phyloP scores from a whole-genome alignment of 2,113 vertebrate species.

The Hepsetus odoe region DNA sequence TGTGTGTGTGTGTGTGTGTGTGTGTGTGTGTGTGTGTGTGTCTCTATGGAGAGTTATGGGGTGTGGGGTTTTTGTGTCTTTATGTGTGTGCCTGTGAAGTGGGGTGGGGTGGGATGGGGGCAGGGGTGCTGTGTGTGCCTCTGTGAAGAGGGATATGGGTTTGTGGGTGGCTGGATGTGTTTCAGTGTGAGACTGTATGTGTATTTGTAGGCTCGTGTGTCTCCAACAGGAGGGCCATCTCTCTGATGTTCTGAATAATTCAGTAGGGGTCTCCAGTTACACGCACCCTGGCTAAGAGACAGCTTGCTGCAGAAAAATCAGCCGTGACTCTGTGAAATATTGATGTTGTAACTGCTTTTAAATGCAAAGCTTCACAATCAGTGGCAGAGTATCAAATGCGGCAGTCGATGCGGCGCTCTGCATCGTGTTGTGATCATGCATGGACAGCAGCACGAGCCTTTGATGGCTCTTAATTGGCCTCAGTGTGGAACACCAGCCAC shows the following conservation, averaged over 20 bases:
- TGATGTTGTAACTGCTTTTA: slow-evolving; percentile 64
- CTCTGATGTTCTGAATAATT: slow-evolving; percentile 64
- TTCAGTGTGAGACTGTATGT: slow-evolving; percentile 7
- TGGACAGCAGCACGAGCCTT: slow-evolving; percentile 38
- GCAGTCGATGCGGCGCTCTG: slow-evolving; percentile 17
- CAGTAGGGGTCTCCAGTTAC: slow-evolving; percentile 70
- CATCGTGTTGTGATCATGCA: slow-evolving; percentile 46
- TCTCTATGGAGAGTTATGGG: too few species aligned
- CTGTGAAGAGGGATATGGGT: not conserved
- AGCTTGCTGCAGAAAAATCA: slow-evolving; percentile 66
- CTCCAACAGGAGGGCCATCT: slow-evolving; percentile 28
- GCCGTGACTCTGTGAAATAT: slow-evolving; percentile 66
- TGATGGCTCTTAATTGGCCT: slow-evolving; percentile 48
- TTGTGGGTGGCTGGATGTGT: not conserved
- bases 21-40: too few species aligned
- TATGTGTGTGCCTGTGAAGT: too few species aligned
- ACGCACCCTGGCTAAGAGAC: slow-evolving; percentile 58
- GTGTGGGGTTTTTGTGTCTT: too few species aligned
- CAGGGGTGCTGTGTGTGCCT: not conserved
- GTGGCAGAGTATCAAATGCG: slow-evolving; percentile 53
- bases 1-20: too few species aligned
- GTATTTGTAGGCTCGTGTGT: slow-evolving; percentile 20
- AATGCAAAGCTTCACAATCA: slow-evolving; percentile 63
- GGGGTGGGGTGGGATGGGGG: too few species aligned
- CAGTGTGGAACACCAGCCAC: not conserved